Evolutionary conservation across 2,888 invertebrate genomes (phyloP), one percentile per base, ranked within the genome.

Genomic region (Nephrotoma guestfalica): DNA sequence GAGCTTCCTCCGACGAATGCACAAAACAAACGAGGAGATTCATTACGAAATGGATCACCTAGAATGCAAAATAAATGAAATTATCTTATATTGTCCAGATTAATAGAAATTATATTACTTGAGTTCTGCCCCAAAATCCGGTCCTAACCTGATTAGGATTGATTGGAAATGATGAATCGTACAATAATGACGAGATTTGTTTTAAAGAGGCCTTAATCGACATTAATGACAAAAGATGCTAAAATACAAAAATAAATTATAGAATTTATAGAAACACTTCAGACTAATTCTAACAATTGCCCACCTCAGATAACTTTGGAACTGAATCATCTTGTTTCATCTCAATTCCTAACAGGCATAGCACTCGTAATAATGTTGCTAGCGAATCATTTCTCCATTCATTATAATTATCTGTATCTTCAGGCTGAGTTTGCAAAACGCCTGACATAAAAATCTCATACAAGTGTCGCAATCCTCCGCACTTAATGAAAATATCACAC

Each of bases 381-480:
- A 98, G 92, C 89, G 98, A 98, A 90, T 98, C 98, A 90, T 98
- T 98, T 87, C 97, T 95, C 98, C 98, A 98, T 92, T 98, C 97
- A 87, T 91, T 92, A 2, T 90, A 88, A 9, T 90, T 87, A 86
- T 91, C 91, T 85, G 89, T 89, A 89, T 95, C 95, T 88, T 97
- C 96, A 86, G 96, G 95, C 41, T 94, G 94, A 86, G 94, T 94
- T 92, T 97, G 96, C 87, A 97, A 90, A 71, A 94, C 94, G 83
- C 96, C 97, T 45, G 96, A 97, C 94, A 97, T 96, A 92, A 98
- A 97, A 88, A 98, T 97, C 90, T 97, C 96, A 90, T 97, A 97
- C 45, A 98, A 92, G 91, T 97, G 95, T 87, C 96, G 93, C 88
- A 98, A 91, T 0, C 98, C 98, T 13, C 98, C 98, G 89, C 96